Conservation (phyloP, 2,113 vertebrate genomes). For the Semicossyphus pulcher region DNA sequence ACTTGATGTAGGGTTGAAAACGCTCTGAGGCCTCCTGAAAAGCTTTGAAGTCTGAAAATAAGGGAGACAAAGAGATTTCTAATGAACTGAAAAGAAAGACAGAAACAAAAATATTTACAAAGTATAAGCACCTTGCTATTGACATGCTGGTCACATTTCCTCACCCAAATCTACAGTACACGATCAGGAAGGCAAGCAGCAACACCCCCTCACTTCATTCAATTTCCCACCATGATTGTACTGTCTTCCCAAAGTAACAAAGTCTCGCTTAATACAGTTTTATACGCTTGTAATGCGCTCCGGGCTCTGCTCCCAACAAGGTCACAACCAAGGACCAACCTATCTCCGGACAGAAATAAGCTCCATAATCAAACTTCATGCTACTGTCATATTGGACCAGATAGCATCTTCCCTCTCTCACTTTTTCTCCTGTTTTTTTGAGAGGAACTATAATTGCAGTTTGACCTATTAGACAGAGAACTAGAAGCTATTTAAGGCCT, state of each 20-base stretch:
- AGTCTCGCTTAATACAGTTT: conserved; percentile 55
- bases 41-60: conserved; percentile 90
- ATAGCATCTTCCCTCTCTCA: conserved; percentile 51
- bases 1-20: conserved; percentile 97
- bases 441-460: conserved; percentile 67
- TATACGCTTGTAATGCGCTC: conserved; percentile 29
- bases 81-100: neutral
- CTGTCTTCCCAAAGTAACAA: conserved; percentile 39
- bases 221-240: conserved; percentile 51
- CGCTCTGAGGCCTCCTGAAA: conserved; percentile 94
- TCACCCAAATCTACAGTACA: neutral
- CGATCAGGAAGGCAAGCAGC: conserved; percentile 11
- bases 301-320: conserved; percentile 56
- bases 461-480: conserved; percentile 69
- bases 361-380: conserved; percentile 68
- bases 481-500: conserved; percentile 70
- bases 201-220: conserved; percentile 38
- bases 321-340: conserved; percentile 65
- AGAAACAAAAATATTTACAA: neutral
- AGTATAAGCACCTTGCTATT: neutral
- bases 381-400: conserved; percentile 43
- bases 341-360: conserved; percentile 57
- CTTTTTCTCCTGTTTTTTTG: conserved; percentile 36
- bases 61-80: conserved; percentile 12
- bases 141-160: conserved; percentile 9